phyloP scores from a whole-genome alignment of 2,113 vertebrate genomes.

The Blennius ocellaris region DNA sequence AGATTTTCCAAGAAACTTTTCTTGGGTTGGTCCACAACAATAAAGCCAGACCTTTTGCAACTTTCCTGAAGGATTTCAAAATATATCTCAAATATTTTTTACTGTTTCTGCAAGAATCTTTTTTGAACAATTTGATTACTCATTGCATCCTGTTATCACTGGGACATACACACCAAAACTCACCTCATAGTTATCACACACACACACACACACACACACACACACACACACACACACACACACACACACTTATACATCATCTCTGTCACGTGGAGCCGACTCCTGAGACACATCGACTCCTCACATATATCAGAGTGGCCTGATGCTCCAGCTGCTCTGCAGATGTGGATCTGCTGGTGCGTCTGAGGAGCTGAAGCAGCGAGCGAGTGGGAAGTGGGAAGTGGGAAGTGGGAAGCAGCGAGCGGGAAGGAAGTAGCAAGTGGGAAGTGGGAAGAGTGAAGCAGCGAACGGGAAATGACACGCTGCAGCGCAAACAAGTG shows the following conservation, averaged over 20 bases:
- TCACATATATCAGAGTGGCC: conserved; percentile 48
- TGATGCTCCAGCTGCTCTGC: conserved; percentile 44
- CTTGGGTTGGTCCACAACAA: too few relatives aligned
- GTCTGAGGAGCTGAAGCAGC: not conserved
- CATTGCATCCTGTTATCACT: not conserved
- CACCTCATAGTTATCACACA: conserved; percentile 7
- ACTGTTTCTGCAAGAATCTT: too few relatives aligned
- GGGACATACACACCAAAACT: not conserved
- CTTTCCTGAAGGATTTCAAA: too few relatives aligned
- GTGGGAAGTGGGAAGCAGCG: too few relatives aligned
- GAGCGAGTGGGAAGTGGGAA: conserved; percentile 22
- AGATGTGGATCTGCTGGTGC: conserved; percentile 52
- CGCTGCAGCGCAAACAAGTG: not conserved
- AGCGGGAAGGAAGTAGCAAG: too few relatives aligned
- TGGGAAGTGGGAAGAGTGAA: too few relatives aligned
- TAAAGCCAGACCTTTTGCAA: too few relatives aligned
- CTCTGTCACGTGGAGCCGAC: conserved; percentile 56
- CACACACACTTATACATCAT: conserved; percentile 26
- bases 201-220: conserved; percentile 9
- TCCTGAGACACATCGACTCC: conserved; percentile 61
- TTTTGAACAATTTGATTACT: not conserved
- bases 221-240: conserved; percentile 13
- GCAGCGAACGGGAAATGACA: conserved; percentile 22
- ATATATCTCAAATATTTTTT: too few relatives aligned
- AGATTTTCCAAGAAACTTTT: too few relatives aligned